A percentile compares a stretch with the other conserved stretches of the same genome.
These are phyloP conservation scores for Echinarachnius parma DNA, from an alignment of 53 echinoderm and acorn worm genomes.

Conservation along the genomic window DNA sequence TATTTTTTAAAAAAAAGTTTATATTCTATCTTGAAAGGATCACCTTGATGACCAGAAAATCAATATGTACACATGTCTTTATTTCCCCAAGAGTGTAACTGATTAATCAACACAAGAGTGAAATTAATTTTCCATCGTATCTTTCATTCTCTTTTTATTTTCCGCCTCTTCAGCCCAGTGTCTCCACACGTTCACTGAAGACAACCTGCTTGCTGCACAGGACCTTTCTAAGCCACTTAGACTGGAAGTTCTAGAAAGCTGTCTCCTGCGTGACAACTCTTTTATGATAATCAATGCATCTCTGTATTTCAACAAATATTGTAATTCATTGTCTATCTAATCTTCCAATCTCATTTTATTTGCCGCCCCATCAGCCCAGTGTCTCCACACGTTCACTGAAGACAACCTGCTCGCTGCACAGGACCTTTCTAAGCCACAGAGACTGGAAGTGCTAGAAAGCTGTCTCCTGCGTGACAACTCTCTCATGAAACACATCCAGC, in stretches of 20 bases:
- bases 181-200: slow-evolving; percentile 89
- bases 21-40: too few species aligned
- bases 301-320: too few species aligned
- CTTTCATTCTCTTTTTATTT: too few species aligned
- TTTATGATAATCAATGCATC: too few species aligned
- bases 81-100: too few species aligned
- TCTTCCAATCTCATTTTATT: too few species aligned
- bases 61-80: too few species aligned
- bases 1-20: too few species aligned
- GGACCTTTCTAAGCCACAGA: slow-evolving; percentile 61
- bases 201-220: slow-evolving; percentile 63
- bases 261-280: slow-evolving; percentile 65
- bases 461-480: slow-evolving; percentile 67
- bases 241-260: slow-evolving; percentile 59
- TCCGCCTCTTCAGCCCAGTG: slow-evolving; percentile 72
- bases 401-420: slow-evolving; percentile 69
- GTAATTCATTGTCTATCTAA: too few species aligned
- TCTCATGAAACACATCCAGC: slow-evolving; percentile 53
- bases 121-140: too few species aligned
- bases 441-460: slow-evolving; percentile 60
- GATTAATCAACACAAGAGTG: too few species aligned
- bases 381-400: slow-evolving; percentile 89
- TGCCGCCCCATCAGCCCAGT: slow-evolving; percentile 66
- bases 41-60: too few species aligned
- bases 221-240: slow-evolving; percentile 62